Evolutionary conservation across 2,888 invertebrate genomes (phyloP), one percentile per base, ranked within the genome.

Genomic region (Patella depressa): DNA sequence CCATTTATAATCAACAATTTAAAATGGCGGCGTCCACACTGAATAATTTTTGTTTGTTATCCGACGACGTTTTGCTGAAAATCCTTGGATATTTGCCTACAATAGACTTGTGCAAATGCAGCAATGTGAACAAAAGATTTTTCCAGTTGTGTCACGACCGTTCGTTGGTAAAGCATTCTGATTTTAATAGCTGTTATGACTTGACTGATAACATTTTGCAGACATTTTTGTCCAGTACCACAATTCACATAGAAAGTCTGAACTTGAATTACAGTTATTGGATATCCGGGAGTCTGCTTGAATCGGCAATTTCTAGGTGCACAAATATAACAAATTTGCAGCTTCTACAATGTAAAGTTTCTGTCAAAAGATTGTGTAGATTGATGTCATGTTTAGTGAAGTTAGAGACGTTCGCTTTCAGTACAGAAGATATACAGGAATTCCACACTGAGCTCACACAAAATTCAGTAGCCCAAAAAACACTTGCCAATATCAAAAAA

Each of bases 181-280:
- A 82, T 72, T 85, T 90, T 80, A 81, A 83, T 73, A 82, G 84
- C 69, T 83, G 82, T 75, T 87, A 87, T 78, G 71, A 70, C 54
- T 77, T 85, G 9, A 80, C 84, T 55, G 86, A 88, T 70, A 82
- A 82, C n/a, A 84, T 86, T 45, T 74, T 89, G 12, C 81, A 84
- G 70, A 81, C 85, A 15, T 88, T 86, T 75, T 74, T 89, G 11
- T 75, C 79, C 29, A 82, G 83, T 55, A 84, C 85, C 59, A 78
- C 78, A 71, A 78, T 78, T 5, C 78, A 83, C 70, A 82, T 90
- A 29, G 85, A 87, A 69, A 75, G 54, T 15, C 83, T 90, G 29
- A 87, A 88, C 80, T 83, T 90, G 3, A 88, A 88, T 79, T 86
- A 89, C 79, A 89, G 89, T 78, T 87, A 89, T 81, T 90, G 90